Conservation (phyloP, 2,113 vertebrate species). For the Apus apus region DNA sequence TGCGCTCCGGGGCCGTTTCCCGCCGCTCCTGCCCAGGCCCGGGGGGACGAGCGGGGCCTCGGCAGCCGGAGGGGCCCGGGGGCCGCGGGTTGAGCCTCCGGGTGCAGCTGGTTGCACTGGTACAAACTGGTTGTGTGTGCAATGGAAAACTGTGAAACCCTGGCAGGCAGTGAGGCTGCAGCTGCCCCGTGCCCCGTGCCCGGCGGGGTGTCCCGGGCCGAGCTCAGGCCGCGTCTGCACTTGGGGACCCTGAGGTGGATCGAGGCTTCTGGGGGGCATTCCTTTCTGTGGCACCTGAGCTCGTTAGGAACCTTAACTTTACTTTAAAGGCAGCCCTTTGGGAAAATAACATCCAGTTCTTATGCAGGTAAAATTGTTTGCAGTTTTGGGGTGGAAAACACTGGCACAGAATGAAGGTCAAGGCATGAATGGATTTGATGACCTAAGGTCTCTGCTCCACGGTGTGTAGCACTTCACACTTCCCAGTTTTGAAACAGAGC, state of each 20-base stretch:
- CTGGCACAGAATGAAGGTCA: not conserved
- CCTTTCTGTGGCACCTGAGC: not conserved
- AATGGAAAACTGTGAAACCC: too few relatives aligned
- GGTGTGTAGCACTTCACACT: accelerated
- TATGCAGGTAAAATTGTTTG: not conserved
- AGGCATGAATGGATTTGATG: not conserved
- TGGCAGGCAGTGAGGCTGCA: too few relatives aligned
- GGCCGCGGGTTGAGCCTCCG: accelerated
- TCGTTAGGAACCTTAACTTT: not conserved
- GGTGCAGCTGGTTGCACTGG: accelerated
- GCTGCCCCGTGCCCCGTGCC: too few relatives aligned
- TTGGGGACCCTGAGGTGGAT: too few relatives aligned
- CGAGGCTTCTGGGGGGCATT: not conserved
- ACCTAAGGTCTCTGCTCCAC: not conserved
- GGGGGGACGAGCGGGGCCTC: not conserved
- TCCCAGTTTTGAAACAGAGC: not conserved
- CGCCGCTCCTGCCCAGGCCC: too few relatives aligned
- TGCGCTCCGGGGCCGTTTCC: too few relatives aligned
- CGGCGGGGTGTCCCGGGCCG: too few relatives aligned
- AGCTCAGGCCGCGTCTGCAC: too few relatives aligned
- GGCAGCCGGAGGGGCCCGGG: not conserved
- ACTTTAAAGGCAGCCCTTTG: not conserved
- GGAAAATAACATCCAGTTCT: not conserved
- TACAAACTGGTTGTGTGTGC: accelerated
- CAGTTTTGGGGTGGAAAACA: not conserved